These are phyloP conservation scores for Hydrochoerus hydrochaeris DNA, from an alignment of 2,113 vertebrate species.

Conservation along the genomic window DNA sequence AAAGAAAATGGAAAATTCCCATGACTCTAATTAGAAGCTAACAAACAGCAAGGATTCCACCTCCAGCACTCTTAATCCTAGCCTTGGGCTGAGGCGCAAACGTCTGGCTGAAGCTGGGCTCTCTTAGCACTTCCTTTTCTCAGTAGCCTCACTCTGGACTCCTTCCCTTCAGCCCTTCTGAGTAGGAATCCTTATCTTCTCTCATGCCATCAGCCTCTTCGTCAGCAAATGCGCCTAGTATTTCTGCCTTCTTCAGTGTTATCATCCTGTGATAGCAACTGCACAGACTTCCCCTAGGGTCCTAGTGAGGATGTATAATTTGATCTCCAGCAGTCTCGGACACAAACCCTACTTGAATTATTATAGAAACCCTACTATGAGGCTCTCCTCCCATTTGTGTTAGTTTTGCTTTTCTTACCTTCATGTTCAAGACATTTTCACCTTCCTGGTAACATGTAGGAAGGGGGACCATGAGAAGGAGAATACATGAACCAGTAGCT, in stretches of 20 bases:
- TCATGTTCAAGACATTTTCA: not conserved
- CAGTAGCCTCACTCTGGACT: rapidly evolving
- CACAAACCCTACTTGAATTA: not conserved
- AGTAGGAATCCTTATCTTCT: not conserved
- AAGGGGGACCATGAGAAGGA: not conserved
- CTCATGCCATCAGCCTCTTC: not conserved
- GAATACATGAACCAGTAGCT: too few relatives aligned
- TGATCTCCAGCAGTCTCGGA: not conserved
- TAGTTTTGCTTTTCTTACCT: not conserved
- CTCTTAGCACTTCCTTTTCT: not conserved
- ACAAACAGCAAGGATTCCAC: not conserved
- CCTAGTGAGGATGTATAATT: not conserved
- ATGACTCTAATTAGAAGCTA: not conserved
- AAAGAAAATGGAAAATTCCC: not conserved
- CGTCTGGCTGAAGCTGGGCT: not conserved
- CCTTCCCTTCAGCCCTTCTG: not conserved
- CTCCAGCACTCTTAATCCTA: not conserved
- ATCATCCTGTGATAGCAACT: rapidly evolving
- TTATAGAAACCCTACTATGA: not conserved
- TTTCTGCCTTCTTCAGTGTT: not conserved
- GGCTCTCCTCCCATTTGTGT: not conserved
- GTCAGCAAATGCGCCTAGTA: not conserved
- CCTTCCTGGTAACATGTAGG: not conserved
- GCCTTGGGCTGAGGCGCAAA: not conserved
- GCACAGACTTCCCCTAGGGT: not conserved